Evolutionary conservation across 2,888 invertebrate genomes (phyloP), one percentile per base, ranked within the genome.

Genomic region (Camptogramma bilineatum): DNA sequence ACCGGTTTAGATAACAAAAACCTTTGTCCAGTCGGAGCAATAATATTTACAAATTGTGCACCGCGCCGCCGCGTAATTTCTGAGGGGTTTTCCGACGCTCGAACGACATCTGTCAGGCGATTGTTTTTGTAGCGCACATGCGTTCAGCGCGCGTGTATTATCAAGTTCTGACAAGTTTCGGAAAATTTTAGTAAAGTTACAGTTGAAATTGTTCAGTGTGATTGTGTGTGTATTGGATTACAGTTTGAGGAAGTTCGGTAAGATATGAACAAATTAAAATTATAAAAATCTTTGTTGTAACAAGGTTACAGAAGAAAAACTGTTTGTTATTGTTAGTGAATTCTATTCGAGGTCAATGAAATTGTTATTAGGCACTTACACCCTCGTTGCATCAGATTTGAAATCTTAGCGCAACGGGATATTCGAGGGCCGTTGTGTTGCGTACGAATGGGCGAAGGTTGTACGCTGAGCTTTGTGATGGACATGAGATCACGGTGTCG

Each of bases 21-120:
- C 93, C 92, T 93, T 93, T 93, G 93, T 93, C 92, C 91, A 89
- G 90, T 80, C 85, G 85, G 80, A 86, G 84, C 88, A 89, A 84
- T 89, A 91, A 92, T 91, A 92, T 91, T 93, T 89, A 91, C 91
- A 85, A 83, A 76, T 80, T 79, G 86, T 84, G 81, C 85, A 61
- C 52, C 79, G 74, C 85, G 78, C 75, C 82, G 80, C 82, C 83
- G 90, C 89, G 88, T 85, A 87, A 81, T 87, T 85, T 86, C 86
- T 76, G 85, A 86, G 92, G 92, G 91, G 90, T 91, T 92, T 92
- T 90, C 92, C 90, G 82, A 84, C 85, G 81, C 81, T 17, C 81
- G 81, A 79, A 82, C 86, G 87, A 86, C 87, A 88, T 87, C 88
- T 90, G 89, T 86, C 86, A 84, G 77, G 74, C 80, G 85, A 82